Evolutionary conservation across 2,797 vertebrate genomes (phyloP), one percentile per base, ranked within the genome.

Genomic region (Champsocephalus gunnari): DNA sequence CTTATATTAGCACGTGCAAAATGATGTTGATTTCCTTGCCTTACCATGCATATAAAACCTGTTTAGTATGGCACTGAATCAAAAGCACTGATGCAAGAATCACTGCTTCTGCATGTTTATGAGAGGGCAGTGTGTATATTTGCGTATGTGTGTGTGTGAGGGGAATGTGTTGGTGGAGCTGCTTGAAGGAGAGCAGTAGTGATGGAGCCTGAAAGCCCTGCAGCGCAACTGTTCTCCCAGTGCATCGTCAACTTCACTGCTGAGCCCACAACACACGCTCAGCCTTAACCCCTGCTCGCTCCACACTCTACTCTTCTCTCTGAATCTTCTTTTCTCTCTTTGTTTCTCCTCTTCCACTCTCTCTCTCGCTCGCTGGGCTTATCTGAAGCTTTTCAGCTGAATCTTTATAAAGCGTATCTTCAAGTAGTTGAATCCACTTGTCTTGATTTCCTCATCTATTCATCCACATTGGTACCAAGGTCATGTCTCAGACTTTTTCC

Each of bases 161-260:
- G 67, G 12, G 72, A 58, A 73, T 73, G 87, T 88, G 89, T 86
- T 81, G 73, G 79, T 74, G 81, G 77, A 87, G 89, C 87, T 89
- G 84, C 86, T 91, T 94, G 94, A 93, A 94, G 92, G 90, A 94
- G 91, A 93, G 93, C 90, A 84, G 88, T 93, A 92, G 90, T 92
- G 93, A 93, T 93, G 91, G 91, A 92, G 90, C 90, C 90, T 90
- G 87, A 94, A 91, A 90, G 89, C 91, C 93, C 92, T 89, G 89
- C 89, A 92, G 93, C 91, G 74, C 87, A 94, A 86, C 92, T 94
- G 92, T 93, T 94, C 93, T 92, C 88, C 89, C 82, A 79, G 86
- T 85, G 88, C 90, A 93, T 90, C 90, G 84, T 94, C 92, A 93
- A 92, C 92, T 92, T 93, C 87, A 85, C 85, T 83, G 78, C 89